These are phyloP conservation scores for Polypedilum vanderplanki DNA, from an alignment of 1,140 invertebrate genomes.

Conservation along the genomic window DNA sequence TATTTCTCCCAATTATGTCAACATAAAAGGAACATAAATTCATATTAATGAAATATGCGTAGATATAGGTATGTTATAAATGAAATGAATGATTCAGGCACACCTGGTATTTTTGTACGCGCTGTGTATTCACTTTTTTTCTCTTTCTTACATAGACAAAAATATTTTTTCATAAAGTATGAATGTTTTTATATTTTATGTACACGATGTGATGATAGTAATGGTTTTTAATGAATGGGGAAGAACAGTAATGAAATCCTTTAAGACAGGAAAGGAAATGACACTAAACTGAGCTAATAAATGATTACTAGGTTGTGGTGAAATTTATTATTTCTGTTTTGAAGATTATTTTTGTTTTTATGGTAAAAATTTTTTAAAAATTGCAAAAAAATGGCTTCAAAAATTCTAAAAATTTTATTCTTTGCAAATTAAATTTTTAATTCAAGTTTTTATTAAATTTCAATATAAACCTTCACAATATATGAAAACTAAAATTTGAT, in stretches of 20 bases:
- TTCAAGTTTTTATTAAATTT: too few relatives aligned
- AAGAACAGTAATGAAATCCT: not conserved
- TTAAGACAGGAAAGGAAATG: not conserved
- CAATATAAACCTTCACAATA: too few relatives aligned
- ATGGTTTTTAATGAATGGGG: not conserved
- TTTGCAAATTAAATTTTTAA: too few relatives aligned
- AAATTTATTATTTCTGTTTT: too few relatives aligned
- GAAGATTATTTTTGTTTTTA: not conserved
- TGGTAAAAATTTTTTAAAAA: not conserved
- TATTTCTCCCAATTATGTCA: conserved; percentile 23
- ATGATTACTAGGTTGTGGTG: not conserved
- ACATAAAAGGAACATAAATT: conserved; percentile 23
- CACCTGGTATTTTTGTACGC: conserved; percentile 21
- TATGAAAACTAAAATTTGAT: too few relatives aligned
- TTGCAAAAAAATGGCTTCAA: not conserved
- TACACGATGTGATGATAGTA: conserved; percentile 5
- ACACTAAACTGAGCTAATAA: not conserved
- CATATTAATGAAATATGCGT: conserved; percentile 21
- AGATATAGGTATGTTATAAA: too few relatives aligned
- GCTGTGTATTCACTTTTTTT: not conserved
- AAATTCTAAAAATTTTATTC: too few relatives aligned
- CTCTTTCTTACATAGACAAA: not conserved
- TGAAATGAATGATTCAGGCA: conserved; percentile 9
- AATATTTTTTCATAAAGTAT: not conserved
- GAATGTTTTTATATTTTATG: not conserved